Percentiles rank a stretch among this genome's conserved stretches.
Evolutionary conservation across 2,888 invertebrate genomes (phyloP).

Genomic region (Periphyllus acericola): DNA sequence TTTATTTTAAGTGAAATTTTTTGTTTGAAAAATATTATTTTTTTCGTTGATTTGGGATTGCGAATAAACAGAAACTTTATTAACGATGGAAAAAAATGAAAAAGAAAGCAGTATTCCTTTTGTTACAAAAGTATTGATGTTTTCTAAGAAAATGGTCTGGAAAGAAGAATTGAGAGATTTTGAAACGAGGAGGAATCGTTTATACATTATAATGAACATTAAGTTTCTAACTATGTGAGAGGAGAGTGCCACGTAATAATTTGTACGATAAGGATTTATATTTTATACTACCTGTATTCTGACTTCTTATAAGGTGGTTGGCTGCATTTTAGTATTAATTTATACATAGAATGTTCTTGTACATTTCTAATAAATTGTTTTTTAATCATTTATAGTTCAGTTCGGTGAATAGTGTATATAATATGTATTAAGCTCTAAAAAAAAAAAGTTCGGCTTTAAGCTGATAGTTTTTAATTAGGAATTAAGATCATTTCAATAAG

Average conservation of each 20-base stretch:
- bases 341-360: not conserved
- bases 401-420: no score
- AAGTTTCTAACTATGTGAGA: not conserved
- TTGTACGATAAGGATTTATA: not conserved
- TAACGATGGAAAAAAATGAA: not conserved
- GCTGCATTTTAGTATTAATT: not conserved
- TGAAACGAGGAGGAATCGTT: not conserved
- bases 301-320: not conserved
- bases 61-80: no score
- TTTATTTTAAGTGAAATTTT: not conserved
- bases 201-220: not conserved
- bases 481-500: no score
- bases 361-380: no score
- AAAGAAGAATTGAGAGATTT: not conserved
- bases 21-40: not conserved
- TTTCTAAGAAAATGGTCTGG: not conserved
- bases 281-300: not conserved
- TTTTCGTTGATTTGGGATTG: not conserved
- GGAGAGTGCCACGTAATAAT: not conserved
- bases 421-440: no score
- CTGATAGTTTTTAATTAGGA: no score
- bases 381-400: not conserved
- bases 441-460: no score
- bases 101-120: not conserved
- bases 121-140: not conserved